Percentiles rank a stretch among this genome's conserved stretches.
Conservation (phyloP, 2,797 vertebrate genomes). For the Ispidina lecontei region DNA sequence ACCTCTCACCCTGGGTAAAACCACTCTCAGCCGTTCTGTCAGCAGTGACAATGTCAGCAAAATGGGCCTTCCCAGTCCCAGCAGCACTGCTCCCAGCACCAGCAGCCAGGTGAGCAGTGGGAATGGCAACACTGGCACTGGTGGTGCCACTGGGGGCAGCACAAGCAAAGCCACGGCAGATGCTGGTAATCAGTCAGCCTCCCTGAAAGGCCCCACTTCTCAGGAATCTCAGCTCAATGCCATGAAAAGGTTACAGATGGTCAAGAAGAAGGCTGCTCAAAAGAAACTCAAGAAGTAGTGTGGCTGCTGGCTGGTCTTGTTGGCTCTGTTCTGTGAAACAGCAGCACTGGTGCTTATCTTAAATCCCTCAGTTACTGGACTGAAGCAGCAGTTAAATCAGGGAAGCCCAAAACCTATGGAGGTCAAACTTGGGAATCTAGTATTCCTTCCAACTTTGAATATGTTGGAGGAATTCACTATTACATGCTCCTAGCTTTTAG, state of each 20-base stretch:
- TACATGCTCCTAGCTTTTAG: background rate
- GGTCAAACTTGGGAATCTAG: background rate
- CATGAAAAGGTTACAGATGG: constrained; percentile 95
- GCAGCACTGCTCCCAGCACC: constrained; percentile 58
- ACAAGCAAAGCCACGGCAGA: constrained; percentile 79
- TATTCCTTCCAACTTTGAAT: background rate
- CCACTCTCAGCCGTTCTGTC: constrained; percentile 88
- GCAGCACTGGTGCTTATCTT: background rate
- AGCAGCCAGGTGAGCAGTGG: constrained; percentile 45
- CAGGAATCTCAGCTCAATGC: constrained; percentile 96
- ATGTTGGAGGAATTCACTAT: background rate
- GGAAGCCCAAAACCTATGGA: background rate
- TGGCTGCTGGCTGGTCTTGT: background rate
- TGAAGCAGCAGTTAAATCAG: background rate
- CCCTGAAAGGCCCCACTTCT: constrained; percentile 90
- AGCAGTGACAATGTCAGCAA: constrained; percentile 91
- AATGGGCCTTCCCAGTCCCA: constrained; percentile 82
- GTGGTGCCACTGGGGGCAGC: constrained; percentile 54
- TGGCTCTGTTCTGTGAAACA: background rate
- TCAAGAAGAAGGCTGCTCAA: constrained; percentile 98
- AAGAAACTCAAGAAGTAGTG: constrained; percentile 94
- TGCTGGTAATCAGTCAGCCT: constrained; percentile 55
- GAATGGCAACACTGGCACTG: constrained; percentile 64
- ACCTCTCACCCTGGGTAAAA: constrained; percentile 91
- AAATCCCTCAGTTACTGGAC: background rate